Evolutionary conservation across 2,888 invertebrate genomes (phyloP).

Genomic region (Psylliodes chrysocephalus): DNA sequence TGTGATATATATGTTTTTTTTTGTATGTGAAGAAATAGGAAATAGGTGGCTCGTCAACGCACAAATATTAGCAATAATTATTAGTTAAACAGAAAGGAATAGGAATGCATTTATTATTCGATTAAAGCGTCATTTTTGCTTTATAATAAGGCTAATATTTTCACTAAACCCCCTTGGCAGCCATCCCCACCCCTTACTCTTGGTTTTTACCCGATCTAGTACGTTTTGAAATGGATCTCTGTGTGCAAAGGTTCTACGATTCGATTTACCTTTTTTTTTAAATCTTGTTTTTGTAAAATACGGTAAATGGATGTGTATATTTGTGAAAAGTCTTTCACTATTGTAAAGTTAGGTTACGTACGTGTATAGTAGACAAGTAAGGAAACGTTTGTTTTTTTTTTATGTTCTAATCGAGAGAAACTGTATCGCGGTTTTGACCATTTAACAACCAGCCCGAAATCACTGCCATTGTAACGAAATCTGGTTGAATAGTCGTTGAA

Average conservation of each 20-base stretch:
- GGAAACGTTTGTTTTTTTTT: too few species aligned
- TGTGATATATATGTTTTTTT: constrained; percentile 30
- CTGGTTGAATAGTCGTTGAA: constrained; percentile 55
- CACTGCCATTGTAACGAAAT: constrained; percentile 58
- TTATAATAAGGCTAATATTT: constrained; percentile 17
- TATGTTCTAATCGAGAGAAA: too few species aligned
- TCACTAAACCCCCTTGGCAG: constrained; percentile 7
- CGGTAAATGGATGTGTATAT: constrained; percentile 49
- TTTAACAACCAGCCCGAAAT: constrained; percentile 59
- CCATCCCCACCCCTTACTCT: constrained; percentile 2
- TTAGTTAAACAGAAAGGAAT: neutral
- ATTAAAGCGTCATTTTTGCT: too few species aligned
- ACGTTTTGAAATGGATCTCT: constrained; percentile 45
- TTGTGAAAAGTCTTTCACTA: constrained; percentile 59
- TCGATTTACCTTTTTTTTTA: constrained; percentile 42
- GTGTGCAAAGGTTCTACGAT: constrained; percentile 49
- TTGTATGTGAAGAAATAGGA: constrained; percentile 22
- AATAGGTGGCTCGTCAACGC: constrained; percentile 13
- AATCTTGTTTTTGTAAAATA: constrained; percentile 41
- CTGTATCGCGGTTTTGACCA: constrained; percentile 52
- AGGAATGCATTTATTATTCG: neutral
- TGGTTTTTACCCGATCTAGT: constrained; percentile 40
- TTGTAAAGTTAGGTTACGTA: constrained; percentile 60
- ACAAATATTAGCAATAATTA: constrained; percentile 15
- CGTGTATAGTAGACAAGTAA: constrained; percentile 59